Evolutionary conservation across 2,113 vertebrate genomes (phyloP).

Genomic region (Eupsittula cactorum): DNA sequence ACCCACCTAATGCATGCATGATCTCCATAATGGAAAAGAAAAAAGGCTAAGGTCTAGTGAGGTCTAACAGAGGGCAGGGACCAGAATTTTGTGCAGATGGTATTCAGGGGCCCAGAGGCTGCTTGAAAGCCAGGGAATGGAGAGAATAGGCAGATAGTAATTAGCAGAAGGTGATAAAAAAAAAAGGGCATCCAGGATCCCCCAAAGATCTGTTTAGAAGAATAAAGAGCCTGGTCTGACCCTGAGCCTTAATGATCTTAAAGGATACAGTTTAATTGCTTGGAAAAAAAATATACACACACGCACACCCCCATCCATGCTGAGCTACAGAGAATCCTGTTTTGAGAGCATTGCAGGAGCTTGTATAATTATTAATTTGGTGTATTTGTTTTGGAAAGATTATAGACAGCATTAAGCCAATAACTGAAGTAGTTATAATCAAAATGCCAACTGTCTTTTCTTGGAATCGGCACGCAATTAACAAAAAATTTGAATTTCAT

Average conservation of each 20-base stretch:
- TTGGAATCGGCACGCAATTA: slow-evolving; percentile 14
- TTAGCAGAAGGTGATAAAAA: slow-evolving; percentile 70
- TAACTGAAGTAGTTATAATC: slow-evolving; percentile 28
- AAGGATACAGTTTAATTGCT: slow-evolving; percentile 63
- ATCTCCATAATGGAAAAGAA: slow-evolving; percentile 68
- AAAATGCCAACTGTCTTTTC: slow-evolving; percentile 42
- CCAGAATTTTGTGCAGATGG: slow-evolving; percentile 88
- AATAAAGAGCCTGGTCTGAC: slow-evolving; percentile 63
- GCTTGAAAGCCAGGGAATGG: slow-evolving; percentile 53
- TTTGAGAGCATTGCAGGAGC: not conserved
- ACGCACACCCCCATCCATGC: not conserved
- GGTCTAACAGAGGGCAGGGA: slow-evolving; percentile 69
- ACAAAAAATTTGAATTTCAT: slow-evolving; percentile 46
- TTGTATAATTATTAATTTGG: slow-evolving; percentile 39
- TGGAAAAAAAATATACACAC: not conserved
- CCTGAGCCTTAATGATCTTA: slow-evolving; percentile 61
- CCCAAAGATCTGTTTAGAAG: slow-evolving; percentile 71
- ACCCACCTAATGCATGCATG: slow-evolving; percentile 62
- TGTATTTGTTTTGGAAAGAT: slow-evolving; percentile 49
- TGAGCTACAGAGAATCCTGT: not conserved
- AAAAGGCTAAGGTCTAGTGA: slow-evolving; percentile 61
- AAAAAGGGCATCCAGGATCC: slow-evolving; percentile 59
- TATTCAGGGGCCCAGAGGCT: slow-evolving; percentile 59
- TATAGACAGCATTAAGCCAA: slow-evolving; percentile 2
- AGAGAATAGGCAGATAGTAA: slow-evolving; percentile 71